Evolutionary conservation across 2,797 vertebrate genomes (phyloP).

Genomic region (Paguma larvata): DNA sequence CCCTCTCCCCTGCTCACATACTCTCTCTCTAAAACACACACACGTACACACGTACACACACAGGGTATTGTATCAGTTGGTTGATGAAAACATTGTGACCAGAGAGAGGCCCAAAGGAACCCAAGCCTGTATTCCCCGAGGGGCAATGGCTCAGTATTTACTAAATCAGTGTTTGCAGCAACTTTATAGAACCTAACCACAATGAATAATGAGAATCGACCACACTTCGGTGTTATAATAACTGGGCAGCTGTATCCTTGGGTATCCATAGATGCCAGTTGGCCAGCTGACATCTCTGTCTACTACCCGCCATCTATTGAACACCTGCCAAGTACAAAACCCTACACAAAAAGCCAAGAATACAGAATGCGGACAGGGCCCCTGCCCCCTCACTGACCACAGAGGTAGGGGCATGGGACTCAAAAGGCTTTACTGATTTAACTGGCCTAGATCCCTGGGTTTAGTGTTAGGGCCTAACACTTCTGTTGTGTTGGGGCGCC

Average conservation of each 20-base stretch:
- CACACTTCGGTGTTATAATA: not conserved
- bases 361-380: not conserved
- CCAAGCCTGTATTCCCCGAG: not conserved
- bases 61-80: not conserved
- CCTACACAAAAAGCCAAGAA: not conserved
- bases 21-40: too few species aligned
- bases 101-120: not conserved
- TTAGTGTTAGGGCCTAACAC: not conserved
- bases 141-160: not conserved
- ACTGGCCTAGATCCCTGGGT: not conserved
- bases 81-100: not conserved
- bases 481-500: not conserved
- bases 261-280: not conserved
- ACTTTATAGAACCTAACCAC: not conserved
- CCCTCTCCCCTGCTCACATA: too few species aligned
- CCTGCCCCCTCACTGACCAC: not conserved
- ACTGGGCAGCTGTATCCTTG: not conserved
- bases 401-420: not conserved
- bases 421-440: not conserved
- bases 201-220: accelerated
- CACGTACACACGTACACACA: too few species aligned
- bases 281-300: not conserved
- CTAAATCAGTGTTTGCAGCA: not conserved
- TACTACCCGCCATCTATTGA: not conserved
- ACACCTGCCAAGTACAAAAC: not conserved